phyloP scores from a whole-genome alignment of 2,797 vertebrate genomes.

The Danio albolineatus region DNA sequence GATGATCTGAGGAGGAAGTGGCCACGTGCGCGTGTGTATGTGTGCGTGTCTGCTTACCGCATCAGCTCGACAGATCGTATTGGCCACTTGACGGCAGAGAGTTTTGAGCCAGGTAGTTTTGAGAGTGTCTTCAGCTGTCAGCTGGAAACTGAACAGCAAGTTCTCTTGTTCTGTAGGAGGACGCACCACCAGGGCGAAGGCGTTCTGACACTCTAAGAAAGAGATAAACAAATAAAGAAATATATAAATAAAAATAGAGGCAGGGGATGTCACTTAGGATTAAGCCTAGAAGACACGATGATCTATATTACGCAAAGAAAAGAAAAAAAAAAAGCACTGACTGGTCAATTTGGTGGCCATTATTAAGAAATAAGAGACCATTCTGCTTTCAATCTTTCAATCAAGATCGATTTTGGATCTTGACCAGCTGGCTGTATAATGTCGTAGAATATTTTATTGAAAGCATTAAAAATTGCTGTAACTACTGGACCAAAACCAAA shows the following conservation, averaged over 20 bases:
- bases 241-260: not conserved
- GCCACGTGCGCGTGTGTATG: not conserved
- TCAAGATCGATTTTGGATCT: not conserved
- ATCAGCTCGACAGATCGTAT: constrained; percentile 97
- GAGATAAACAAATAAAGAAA: not conserved
- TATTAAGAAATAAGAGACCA: not conserved
- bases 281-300: not conserved
- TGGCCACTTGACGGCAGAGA: constrained; percentile 93
- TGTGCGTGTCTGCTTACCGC: constrained; percentile 81
- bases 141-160: constrained; percentile 95
- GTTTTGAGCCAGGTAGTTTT: constrained; percentile 91
- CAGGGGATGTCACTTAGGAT: not conserved
- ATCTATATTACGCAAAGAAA: not conserved
- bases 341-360: not conserved
- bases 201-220: constrained; percentile 89
- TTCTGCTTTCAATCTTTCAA: not conserved
- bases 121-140: constrained; percentile 87
- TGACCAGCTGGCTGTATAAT: not conserved
- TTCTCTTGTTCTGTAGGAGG: constrained; percentile 96
- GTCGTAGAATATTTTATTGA: not conserved
- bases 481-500: not conserved
- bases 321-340: too few species aligned
- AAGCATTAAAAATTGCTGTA: not conserved
- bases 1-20: constrained; percentile 34
- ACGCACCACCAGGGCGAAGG: constrained; percentile 93